A percentile compares a stretch with the other conserved stretches of the same genome.
phyloP scores from a whole-genome alignment of 2,888 invertebrate genomes.

The Watsonalla cultraria region DNA sequence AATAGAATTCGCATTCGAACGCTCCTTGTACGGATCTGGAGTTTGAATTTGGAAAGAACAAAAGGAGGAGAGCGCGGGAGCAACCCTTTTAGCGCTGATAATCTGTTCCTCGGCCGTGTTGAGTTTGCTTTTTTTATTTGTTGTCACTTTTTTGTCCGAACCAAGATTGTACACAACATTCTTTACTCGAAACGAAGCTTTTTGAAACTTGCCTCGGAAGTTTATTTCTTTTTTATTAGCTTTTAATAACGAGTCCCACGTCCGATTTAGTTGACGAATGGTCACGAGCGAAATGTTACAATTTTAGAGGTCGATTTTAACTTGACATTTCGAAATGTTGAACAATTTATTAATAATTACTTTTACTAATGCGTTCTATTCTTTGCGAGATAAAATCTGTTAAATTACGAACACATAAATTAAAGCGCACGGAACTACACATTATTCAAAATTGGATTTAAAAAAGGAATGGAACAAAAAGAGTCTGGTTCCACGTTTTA shows the following conservation, averaged over 20 bases:
- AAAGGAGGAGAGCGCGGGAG: conserved; percentile 76
- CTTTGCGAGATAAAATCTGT: neutral
- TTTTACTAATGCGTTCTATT: conserved; percentile 17
- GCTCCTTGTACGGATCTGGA: conserved; percentile 76
- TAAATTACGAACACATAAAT: conserved; percentile 11
- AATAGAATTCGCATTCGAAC: conserved; percentile 78
- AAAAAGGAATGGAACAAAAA: conserved; percentile 28
- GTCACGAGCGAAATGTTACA: conserved; percentile 60
- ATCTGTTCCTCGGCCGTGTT: conserved; percentile 76
- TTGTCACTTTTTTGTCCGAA: conserved; percentile 78
- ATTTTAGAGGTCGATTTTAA: conserved; percentile 54
- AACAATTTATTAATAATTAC: conserved; percentile 23
- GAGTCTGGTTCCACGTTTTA: conserved; percentile 41
- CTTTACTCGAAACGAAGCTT: conserved; percentile 78
- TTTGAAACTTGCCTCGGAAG: conserved; percentile 68
- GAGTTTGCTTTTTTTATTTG: conserved; percentile 69
- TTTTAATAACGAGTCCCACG: conserved; percentile 66
- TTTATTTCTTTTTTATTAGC: conserved; percentile 69
- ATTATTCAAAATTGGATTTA: conserved; percentile 11
- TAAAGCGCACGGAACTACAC: conserved; percentile 6
- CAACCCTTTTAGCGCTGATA: conserved; percentile 79
- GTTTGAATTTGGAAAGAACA: conserved; percentile 78
- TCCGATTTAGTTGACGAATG: conserved; percentile 74
- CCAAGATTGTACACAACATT: conserved; percentile 78
- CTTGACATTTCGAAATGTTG: conserved; percentile 28